phyloP scores from a whole-genome alignment of 2,888 invertebrate species.

The Invenusta paracnida region DNA sequence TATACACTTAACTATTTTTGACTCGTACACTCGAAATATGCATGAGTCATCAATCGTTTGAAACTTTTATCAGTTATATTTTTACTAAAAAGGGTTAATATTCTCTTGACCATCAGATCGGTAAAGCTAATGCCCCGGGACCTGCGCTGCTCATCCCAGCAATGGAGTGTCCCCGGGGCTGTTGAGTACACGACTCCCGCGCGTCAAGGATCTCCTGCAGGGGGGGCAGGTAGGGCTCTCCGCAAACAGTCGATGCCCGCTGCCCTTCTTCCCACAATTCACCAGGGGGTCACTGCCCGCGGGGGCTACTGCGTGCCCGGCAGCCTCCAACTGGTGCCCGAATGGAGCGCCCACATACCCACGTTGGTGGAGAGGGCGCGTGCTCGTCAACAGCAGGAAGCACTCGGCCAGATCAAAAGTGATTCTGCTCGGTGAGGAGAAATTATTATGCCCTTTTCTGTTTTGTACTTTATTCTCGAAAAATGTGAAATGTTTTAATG shows the following conservation, averaged over 20 bases:
- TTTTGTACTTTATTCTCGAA: no score
- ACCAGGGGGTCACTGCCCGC: background rate
- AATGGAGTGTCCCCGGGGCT: background rate
- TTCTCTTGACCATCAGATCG: no score
- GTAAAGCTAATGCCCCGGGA: background rate
- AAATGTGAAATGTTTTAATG: no score
- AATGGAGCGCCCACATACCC: slow-evolving; percentile 14
- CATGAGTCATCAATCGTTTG: no score
- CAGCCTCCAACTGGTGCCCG: slow-evolving; percentile 36
- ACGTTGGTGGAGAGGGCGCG: slow-evolving; percentile 27
- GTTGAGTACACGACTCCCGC: background rate
- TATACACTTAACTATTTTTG: no score
- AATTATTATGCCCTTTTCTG: no score
- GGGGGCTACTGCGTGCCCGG: slow-evolving; percentile 35
- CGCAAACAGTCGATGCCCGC: background rate
- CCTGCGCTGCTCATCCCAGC: background rate
- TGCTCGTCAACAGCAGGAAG: background rate
- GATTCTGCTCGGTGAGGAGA: no score
- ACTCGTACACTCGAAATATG: no score
- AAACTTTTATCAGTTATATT: no score
- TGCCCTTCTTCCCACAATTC: background rate
- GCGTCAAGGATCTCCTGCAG: background rate
- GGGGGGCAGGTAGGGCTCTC: background rate
- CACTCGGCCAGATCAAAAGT: no score
- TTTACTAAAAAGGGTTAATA: no score